Conservation (phyloP, 2,113 vertebrate genomes). For the Amazona guildingii region DNA sequence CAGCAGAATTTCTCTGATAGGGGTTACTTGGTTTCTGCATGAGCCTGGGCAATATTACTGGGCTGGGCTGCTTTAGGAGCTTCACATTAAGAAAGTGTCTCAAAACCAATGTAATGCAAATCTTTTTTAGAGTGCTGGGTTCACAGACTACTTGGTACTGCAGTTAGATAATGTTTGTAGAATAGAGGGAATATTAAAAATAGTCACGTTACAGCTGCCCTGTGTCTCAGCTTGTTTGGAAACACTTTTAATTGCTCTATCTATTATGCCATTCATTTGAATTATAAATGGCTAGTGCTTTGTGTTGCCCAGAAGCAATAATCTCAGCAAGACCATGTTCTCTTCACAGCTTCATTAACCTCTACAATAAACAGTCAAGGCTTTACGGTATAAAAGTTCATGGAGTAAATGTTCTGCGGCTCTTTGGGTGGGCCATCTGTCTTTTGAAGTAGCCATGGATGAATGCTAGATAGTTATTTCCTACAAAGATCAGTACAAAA, state of each 20-base stretch:
- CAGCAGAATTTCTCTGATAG: neutral
- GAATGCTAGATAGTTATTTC: neutral
- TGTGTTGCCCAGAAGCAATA: constrained; percentile 48
- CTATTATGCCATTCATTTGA: constrained; percentile 45
- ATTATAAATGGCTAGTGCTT: constrained; percentile 25
- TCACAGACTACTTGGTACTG: neutral
- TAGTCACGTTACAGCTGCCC: constrained; percentile 12
- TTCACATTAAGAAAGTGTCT: neutral
- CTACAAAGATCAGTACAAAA: neutral
- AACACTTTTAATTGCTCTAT: constrained; percentile 59
- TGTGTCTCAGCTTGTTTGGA: constrained; percentile 50
- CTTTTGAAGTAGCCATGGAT: neutral
- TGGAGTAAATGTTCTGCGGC: neutral
- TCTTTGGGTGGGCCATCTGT: neutral
- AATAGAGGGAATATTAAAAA: neutral
- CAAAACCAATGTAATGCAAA: neutral
- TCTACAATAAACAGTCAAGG: constrained; percentile 2
- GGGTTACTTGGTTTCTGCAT: neutral
- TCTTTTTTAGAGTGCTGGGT: neutral
- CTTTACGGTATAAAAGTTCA: neutral
- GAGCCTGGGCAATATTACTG: neutral
- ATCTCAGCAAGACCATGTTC: constrained; percentile 39
- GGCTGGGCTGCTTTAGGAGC: neutral
- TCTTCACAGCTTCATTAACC: constrained; percentile 58
- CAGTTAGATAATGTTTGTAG: neutral